Conservation (phyloP, 2,888 invertebrate genomes). For the Blastobasis adustella region DNA sequence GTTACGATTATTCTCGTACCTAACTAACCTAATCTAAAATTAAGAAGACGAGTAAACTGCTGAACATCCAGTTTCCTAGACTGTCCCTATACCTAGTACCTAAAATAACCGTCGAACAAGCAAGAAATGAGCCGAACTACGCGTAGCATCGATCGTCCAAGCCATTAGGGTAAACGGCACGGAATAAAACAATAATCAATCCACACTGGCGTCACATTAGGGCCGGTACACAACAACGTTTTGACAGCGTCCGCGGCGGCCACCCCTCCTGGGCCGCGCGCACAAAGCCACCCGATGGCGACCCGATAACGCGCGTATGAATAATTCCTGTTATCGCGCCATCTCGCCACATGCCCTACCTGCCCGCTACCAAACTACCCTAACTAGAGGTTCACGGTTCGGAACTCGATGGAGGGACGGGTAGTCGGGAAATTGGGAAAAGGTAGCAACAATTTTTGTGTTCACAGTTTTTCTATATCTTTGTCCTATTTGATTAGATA, state of each 20-base stretch:
- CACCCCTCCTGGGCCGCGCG: constrained; percentile 62
- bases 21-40: too few species aligned
- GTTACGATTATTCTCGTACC: too few species aligned
- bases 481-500: too few species aligned
- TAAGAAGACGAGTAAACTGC: too few species aligned
- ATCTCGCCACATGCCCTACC: constrained; percentile 75
- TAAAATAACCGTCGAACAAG: background rate
- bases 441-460: too few species aligned
- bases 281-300: constrained; percentile 71
- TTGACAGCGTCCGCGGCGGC: constrained; percentile 67
- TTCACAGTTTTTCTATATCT: too few species aligned
- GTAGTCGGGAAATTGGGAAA: too few species aligned
- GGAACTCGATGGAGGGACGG: too few species aligned
- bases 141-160: constrained; percentile 23
- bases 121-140: constrained; percentile 17
- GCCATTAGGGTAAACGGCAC: constrained; percentile 40
- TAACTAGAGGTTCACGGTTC: too few species aligned
- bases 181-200: constrained; percentile 63
- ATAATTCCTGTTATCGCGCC: constrained; percentile 72
- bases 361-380: constrained; percentile 52
- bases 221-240: constrained; percentile 60
- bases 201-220: constrained; percentile 52
- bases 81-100: too few species aligned
- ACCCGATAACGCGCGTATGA: constrained; percentile 71
- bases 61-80: too few species aligned